Evolutionary conservation across 2,797 vertebrate genomes (phyloP).

Genomic region (Eulemur mongoz): DNA sequence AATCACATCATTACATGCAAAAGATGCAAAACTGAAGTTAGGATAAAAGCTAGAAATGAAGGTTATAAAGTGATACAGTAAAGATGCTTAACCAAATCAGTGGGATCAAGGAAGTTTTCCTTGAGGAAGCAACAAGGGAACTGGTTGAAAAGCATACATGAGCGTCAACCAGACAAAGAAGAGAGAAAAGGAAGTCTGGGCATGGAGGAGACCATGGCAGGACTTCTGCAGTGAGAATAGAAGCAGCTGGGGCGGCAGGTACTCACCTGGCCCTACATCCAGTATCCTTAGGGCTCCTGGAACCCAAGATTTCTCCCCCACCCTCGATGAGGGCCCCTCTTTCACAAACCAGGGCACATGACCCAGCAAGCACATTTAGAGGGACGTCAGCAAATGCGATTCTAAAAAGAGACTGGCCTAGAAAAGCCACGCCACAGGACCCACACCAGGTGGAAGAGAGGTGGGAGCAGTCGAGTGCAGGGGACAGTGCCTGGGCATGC

Average conservation of each 20-base stretch:
- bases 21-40: not conserved
- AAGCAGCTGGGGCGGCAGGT: fast-evolving
- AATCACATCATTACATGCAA: not conserved
- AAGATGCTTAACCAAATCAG: not conserved
- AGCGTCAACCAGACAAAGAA: not conserved
- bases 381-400: not conserved
- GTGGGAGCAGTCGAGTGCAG: not conserved
- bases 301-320: fast-evolving
- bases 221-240: not conserved
- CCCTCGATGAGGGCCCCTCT: not conserved
- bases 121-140: not conserved
- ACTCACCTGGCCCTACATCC: too few species aligned
- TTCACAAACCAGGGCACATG: not conserved
- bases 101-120: not conserved
- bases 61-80: not conserved
- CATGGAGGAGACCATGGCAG: not conserved
- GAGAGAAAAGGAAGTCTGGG: not conserved
- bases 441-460: not conserved
- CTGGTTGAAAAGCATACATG: fast-evolving
- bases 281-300: not conserved
- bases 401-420: conserved; percentile 20
- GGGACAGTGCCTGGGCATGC: not conserved
- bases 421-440: not conserved
- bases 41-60: not conserved
- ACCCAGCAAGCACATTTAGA: not conserved